Conservation (phyloP, 2,888 invertebrate genomes). For the Acrobeloides nanus region DNA sequence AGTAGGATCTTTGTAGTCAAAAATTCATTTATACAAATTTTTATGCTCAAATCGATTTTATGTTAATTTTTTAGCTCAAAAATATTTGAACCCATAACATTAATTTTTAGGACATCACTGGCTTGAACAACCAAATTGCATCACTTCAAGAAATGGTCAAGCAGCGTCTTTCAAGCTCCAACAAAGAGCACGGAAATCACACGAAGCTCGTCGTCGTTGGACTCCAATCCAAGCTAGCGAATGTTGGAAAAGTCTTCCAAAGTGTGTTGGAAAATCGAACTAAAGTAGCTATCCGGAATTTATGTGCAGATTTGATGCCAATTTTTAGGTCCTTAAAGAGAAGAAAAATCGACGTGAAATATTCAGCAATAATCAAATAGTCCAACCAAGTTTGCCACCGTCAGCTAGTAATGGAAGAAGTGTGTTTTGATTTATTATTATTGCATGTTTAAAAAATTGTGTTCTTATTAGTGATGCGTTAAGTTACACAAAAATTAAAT, state of each 20-base stretch:
- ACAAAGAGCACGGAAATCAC: constrained; percentile 25
- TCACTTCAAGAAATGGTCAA: constrained; percentile 59
- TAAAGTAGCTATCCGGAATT: constrained; percentile 62
- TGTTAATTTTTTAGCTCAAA: neutral
- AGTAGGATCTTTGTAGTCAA: neutral
- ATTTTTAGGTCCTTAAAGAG: constrained; percentile 74
- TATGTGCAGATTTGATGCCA: neutral
- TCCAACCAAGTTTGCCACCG: constrained; percentile 54
- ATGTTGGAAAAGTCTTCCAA: constrained; percentile 95
- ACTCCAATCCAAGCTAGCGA: constrained; percentile 75
- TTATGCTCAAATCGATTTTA: neutral
- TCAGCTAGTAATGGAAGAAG: constrained; percentile 55
- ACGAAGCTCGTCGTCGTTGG: constrained; percentile 77
- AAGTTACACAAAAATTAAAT: no score
- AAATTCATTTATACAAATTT: no score
- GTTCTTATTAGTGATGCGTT: neutral
- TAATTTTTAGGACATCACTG: constrained; percentile 67
- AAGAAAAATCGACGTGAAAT: constrained; percentile 88
- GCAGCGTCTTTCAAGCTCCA: constrained; percentile 6
- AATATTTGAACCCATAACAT: neutral
- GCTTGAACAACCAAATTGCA: constrained; percentile 93
- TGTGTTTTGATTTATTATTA: constrained; percentile 27
- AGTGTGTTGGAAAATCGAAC: constrained; percentile 92
- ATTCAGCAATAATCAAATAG: constrained; percentile 58
- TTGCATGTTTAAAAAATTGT: constrained; percentile 3